phyloP scores from a whole-genome alignment of 2,113 vertebrate genomes.

The Colinus virginianus region DNA sequence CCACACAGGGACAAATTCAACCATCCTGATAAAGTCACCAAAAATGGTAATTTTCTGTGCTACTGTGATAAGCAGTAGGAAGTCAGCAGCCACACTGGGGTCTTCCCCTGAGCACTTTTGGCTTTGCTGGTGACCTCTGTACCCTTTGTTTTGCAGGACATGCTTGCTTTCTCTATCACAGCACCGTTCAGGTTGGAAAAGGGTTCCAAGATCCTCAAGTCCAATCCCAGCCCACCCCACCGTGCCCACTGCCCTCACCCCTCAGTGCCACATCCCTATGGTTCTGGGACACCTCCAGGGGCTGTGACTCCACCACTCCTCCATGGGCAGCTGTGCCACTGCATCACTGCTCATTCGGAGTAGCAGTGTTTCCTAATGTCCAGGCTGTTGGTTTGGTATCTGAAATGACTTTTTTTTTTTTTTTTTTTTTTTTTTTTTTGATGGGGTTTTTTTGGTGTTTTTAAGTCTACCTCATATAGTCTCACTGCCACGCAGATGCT shows the following conservation, averaged over 20 bases:
- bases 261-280: too few species aligned
- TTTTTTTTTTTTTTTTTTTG: background rate
- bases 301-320: too few species aligned
- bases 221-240: too few species aligned
- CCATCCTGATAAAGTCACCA: accelerated
- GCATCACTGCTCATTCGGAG: too few species aligned
- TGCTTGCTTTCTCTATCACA: background rate
- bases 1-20: accelerated
- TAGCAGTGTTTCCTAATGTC: too few species aligned
- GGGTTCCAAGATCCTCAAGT: too few species aligned
- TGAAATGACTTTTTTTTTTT: too few species aligned
- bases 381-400: accelerated
- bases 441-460: too few species aligned
- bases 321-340: too few species aligned
- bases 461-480: background rate
- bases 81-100: background rate
- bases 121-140: background rate
- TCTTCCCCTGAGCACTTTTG: background rate
- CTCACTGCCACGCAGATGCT: background rate
- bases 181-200: too few species aligned
- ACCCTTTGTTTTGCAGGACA: background rate
- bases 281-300: too few species aligned
- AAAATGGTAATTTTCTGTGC: accelerated
- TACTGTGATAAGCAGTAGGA: background rate
- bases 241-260: too few species aligned